These are phyloP conservation scores for Andrena haemorrhoa DNA, from an alignment of 2,888 invertebrate genomes.

Conservation along the genomic window DNA sequence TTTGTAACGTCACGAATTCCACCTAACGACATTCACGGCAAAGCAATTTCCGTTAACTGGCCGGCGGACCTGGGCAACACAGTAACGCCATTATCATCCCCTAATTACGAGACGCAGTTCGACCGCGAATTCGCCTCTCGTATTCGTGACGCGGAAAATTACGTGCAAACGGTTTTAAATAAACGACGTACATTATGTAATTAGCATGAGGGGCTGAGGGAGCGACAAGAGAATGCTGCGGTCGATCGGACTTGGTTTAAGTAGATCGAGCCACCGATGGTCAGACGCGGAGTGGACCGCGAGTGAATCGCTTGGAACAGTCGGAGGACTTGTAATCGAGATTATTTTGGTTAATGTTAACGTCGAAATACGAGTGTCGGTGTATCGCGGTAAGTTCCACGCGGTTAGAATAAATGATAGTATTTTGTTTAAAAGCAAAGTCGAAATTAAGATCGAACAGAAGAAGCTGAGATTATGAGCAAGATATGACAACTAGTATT, in stretches of 20 bases:
- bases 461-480: too few species aligned
- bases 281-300: constrained; percentile 11
- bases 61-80: constrained; percentile 51
- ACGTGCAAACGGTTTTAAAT: constrained; percentile 4
- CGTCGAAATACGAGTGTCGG: too few species aligned
- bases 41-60: constrained; percentile 66
- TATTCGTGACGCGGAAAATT: constrained; percentile 21
- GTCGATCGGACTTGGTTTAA: not conserved
- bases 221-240: not conserved
- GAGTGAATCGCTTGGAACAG: too few species aligned
- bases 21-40: constrained; percentile 55
- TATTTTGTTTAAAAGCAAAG: too few species aligned
- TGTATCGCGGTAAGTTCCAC: too few species aligned
- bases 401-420: too few species aligned
- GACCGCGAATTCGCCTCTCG: constrained; percentile 15
- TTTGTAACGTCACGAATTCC: constrained; percentile 30
- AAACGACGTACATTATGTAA: constrained; percentile 5
- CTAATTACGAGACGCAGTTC: constrained; percentile 54
- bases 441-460: too few species aligned
- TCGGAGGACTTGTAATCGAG: not conserved
- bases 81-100: constrained; percentile 61
- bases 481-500: too few species aligned
- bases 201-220: not conserved
- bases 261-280: constrained; percentile 19
- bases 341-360: not conserved